Evolutionary conservation across 2,888 invertebrate species (phyloP).

Genomic region (Ophioninae sp.): DNA sequence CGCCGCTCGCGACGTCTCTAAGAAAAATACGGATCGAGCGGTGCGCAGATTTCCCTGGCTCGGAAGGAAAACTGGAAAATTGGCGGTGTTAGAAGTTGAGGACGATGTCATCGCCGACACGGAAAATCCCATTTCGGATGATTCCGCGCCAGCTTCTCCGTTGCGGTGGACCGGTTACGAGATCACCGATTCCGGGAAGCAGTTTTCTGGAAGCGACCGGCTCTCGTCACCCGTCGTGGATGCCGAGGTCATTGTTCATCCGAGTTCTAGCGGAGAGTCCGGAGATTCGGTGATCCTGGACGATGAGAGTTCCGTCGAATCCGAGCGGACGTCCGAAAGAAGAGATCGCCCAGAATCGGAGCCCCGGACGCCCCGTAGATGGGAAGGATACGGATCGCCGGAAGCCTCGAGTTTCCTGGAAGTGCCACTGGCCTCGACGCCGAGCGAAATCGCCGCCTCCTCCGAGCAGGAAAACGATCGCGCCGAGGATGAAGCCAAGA

Average conservation of each 20-base stretch:
- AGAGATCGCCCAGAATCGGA: neutral
- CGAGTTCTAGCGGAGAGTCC: conserved; percentile 13
- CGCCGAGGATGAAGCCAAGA: conserved; percentile 38
- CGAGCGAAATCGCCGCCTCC: conserved; percentile 25
- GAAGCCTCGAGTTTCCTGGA: neutral
- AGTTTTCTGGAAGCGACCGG: neutral
- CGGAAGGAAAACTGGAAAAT: neutral
- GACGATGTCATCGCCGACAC: neutral
- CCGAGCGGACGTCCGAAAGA: neutral
- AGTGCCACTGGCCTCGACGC: neutral
- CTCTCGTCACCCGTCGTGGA: conserved; percentile 37
- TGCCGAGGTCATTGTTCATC: conserved; percentile 40
- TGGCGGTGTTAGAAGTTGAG: neutral
- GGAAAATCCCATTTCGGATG: neutral
- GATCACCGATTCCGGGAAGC: conserved; percentile 4
- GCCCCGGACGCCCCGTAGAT: neutral
- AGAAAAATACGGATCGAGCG: neutral
- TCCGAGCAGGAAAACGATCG: neutral
- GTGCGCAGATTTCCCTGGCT: conserved; percentile 20
- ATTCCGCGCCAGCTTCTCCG: conserved; percentile 6
- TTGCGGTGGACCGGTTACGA: conserved; percentile 12
- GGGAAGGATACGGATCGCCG: neutral
- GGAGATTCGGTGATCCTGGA: neutral
- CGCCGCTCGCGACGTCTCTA: neutral
- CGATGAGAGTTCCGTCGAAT: neutral